Evolutionary conservation across 2,888 invertebrate genomes (phyloP).

Genomic region (Nephrotoma guestfalica): DNA sequence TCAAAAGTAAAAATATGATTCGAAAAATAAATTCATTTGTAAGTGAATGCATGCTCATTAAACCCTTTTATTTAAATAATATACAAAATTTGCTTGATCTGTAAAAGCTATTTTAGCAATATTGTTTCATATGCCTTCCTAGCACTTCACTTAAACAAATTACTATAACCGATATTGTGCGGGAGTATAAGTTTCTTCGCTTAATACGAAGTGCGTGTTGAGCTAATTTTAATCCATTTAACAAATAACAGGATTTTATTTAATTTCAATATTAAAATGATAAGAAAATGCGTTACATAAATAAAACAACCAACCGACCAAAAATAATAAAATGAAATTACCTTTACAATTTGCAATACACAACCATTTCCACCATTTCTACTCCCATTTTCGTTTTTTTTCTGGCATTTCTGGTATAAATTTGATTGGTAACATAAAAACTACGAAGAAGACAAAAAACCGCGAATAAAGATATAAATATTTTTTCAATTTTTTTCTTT

Average conservation of each 20-base stretch:
- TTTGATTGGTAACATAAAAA: not conserved
- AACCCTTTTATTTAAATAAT: too few species aligned
- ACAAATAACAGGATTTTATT: not conserved
- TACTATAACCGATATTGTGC: too few species aligned
- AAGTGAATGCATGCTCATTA: too few species aligned
- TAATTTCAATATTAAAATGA: not conserved
- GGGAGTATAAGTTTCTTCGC: too few species aligned
- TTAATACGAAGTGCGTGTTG: too few species aligned
- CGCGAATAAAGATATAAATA: not conserved
- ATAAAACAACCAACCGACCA: not conserved
- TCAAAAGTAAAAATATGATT: too few species aligned
- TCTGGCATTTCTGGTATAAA: not conserved
- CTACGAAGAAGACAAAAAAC: not conserved
- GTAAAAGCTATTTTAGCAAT: too few species aligned
- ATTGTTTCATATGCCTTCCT: too few species aligned
- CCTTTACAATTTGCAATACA: not conserved
- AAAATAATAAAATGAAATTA: not conserved
- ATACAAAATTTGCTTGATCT: too few species aligned
- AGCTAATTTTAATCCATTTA: too few species aligned
- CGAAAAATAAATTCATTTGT: too few species aligned
- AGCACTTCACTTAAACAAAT: too few species aligned
- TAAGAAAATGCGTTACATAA: not conserved
- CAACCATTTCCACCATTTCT: not conserved
- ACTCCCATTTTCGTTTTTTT: not conserved
- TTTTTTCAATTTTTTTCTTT: not conserved